Conservation (phyloP, 2,113 vertebrate species). For the Gulo gulo region DNA sequence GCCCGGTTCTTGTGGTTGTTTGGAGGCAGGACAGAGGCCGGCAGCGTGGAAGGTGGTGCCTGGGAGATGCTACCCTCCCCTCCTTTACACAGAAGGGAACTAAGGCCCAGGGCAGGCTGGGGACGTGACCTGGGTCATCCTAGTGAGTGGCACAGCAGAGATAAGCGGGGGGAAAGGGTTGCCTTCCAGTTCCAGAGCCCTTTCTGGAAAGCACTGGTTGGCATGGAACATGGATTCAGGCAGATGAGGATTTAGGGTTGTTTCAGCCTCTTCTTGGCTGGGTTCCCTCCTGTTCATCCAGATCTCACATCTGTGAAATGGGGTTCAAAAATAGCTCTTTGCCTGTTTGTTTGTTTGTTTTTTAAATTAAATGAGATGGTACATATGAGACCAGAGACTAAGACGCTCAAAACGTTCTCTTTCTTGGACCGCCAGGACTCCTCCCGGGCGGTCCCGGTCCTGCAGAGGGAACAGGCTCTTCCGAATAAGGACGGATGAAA, state of each 20-base stretch:
- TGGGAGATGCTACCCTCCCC: background rate
- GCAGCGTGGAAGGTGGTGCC: background rate
- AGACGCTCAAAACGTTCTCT: background rate
- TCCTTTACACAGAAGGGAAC: background rate
- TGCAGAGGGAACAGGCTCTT: background rate
- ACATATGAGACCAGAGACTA: background rate
- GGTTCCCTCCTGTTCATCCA: background rate
- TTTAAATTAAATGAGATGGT: background rate
- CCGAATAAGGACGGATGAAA: background rate
- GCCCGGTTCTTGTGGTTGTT: conserved; percentile 69
- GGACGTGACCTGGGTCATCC: background rate
- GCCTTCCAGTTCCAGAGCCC: background rate
- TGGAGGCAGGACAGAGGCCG: conserved; percentile 58
- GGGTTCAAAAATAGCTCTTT: background rate
- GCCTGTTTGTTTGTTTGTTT: too few species aligned
- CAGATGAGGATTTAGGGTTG: background rate
- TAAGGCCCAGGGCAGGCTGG: background rate
- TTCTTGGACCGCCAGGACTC: background rate
- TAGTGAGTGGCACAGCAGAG: background rate
- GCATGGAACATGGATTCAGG: background rate
- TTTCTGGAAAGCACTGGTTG: background rate
- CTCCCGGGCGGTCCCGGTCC: background rate
- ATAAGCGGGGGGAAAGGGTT: background rate
- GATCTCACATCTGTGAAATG: background rate
- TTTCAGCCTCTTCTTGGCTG: background rate